phyloP scores from a whole-genome alignment of 2,888 invertebrate genomes.

The Mythimna albipuncta region DNA sequence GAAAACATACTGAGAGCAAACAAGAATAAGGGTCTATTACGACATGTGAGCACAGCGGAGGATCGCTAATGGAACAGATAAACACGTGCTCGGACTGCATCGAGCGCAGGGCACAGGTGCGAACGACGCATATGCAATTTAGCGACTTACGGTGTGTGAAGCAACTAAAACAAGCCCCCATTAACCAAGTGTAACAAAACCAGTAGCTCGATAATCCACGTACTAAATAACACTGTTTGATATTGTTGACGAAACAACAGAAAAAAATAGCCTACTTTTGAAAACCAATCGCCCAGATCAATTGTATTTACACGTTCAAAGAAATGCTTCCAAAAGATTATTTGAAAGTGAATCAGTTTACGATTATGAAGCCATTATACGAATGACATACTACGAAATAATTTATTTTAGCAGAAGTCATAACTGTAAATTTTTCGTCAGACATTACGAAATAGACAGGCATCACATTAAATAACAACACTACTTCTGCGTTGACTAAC shows the following conservation, averaged over 20 bases:
- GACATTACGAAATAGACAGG: constrained; percentile 36
- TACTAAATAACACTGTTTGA: constrained; percentile 43
- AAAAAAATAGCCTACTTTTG: constrained; percentile 55
- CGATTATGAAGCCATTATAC: constrained; percentile 29
- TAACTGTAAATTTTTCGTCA: constrained; percentile 26
- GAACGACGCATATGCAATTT: constrained; percentile 51
- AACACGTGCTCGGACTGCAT: constrained; percentile 55
- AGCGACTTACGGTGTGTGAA: constrained; percentile 48
- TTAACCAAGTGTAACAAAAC: constrained; percentile 60
- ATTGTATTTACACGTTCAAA: constrained; percentile 34
- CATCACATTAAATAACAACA: constrained; percentile 41
- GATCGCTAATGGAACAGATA: constrained; percentile 64
- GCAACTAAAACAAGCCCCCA: constrained; percentile 56
- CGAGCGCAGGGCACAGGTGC: constrained; percentile 55
- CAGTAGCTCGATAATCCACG: constrained; percentile 47
- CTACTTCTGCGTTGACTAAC: constrained; percentile 41
- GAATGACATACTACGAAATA: constrained; percentile 22
- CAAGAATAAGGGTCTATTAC: constrained; percentile 56
- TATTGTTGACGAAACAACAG: constrained; percentile 39
- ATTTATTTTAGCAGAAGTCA: constrained; percentile 29
- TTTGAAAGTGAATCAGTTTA: constrained; percentile 30
- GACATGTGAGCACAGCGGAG: constrained; percentile 48
- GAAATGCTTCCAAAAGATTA: constrained; percentile 44
- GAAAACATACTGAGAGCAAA: constrained; percentile 52
- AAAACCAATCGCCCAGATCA: constrained; percentile 44